Percentiles rank a stretch among this genome's conserved stretches.
phyloP scores from a whole-genome alignment of 1,140 invertebrate genomes.

The Hyles vespertilio region DNA sequence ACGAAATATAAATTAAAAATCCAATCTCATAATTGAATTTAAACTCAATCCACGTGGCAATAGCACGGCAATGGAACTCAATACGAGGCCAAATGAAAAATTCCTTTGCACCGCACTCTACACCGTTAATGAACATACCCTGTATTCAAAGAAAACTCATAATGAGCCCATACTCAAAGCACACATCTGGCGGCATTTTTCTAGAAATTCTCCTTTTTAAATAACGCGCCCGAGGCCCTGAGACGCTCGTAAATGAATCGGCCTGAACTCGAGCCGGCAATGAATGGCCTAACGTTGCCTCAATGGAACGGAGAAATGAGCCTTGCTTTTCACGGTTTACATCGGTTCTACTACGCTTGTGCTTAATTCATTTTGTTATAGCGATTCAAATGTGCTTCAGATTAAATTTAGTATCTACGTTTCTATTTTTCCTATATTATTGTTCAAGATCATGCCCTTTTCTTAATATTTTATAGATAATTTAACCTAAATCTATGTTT shows the following conservation, averaged over 20 bases:
- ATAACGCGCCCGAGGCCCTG: slow-evolving; percentile 4
- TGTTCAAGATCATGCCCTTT: no score
- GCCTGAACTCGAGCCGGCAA: neutral
- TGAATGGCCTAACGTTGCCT: slow-evolving; percentile 2
- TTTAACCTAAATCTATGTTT: no score
- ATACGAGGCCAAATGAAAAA: slow-evolving; percentile 10
- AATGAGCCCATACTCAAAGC: slow-evolving; percentile 11
- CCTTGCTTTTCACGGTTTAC: slow-evolving; percentile 3
- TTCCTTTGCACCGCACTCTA: slow-evolving; percentile 6
- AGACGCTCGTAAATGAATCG: slow-evolving; percentile 9
- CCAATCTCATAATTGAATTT: no score
- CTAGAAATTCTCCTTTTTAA: slow-evolving; percentile 11
- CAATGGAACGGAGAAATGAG: slow-evolving; percentile 3
- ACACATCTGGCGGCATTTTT: slow-evolving; percentile 7
- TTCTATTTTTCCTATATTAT: no score
- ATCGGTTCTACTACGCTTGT: neutral
- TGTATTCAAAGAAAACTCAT: slow-evolving; percentile 12
- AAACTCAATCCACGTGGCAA: no score
- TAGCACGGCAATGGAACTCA: slow-evolving; percentile 1
- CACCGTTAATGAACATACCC: slow-evolving; percentile 7
- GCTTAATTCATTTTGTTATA: no score
- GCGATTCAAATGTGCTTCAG: no score
- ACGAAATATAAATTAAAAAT: no score
- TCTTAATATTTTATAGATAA: no score
- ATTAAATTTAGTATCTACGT: no score